These are phyloP conservation scores for Metopia argyrocephala DNA, from an alignment of 2,888 invertebrate genomes.

Conservation along the genomic window DNA sequence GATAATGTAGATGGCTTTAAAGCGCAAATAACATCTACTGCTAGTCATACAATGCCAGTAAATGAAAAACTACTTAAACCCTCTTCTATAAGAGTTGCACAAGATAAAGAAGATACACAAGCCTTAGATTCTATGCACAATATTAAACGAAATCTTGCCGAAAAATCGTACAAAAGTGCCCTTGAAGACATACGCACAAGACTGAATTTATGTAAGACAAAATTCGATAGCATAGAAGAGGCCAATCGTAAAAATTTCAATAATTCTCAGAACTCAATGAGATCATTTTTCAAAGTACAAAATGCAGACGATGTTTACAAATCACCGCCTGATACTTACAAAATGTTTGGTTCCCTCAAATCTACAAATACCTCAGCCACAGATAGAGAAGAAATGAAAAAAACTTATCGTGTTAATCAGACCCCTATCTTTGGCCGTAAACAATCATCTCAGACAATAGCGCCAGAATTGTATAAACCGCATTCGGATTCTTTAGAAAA, in stretches of 20 bases:
- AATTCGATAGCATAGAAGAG: constrained; percentile 76
- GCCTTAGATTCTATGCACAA: constrained; percentile 62
- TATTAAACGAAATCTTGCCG: constrained; percentile 68
- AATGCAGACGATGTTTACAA: constrained; percentile 66
- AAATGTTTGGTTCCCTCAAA: constrained; percentile 74
- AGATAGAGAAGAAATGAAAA: constrained; percentile 56
- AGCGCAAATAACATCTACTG: neutral
- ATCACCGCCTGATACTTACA: constrained; percentile 71
- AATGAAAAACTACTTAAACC: neutral
- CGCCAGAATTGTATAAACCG: constrained; percentile 67
- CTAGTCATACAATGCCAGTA: neutral
- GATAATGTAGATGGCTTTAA: constrained; percentile 33
- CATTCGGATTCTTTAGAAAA: constrained; percentile 77
- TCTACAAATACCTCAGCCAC: constrained; percentile 64
- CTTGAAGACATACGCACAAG: constrained; percentile 77
- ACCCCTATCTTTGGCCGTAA: constrained; percentile 77
- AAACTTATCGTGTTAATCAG: constrained; percentile 76
- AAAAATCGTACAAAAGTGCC: constrained; percentile 73
- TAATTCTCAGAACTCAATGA: constrained; percentile 76
- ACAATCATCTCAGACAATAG: constrained; percentile 57
- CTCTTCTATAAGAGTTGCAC: neutral
- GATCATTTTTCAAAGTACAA: constrained; percentile 74
- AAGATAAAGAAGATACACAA: constrained; percentile 50
- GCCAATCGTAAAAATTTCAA: constrained; percentile 75
- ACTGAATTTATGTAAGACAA: constrained; percentile 76